Base-by-base conservation (phyloP, 2,113 vertebrate genomes). In the Hucho hucho region DNA sequence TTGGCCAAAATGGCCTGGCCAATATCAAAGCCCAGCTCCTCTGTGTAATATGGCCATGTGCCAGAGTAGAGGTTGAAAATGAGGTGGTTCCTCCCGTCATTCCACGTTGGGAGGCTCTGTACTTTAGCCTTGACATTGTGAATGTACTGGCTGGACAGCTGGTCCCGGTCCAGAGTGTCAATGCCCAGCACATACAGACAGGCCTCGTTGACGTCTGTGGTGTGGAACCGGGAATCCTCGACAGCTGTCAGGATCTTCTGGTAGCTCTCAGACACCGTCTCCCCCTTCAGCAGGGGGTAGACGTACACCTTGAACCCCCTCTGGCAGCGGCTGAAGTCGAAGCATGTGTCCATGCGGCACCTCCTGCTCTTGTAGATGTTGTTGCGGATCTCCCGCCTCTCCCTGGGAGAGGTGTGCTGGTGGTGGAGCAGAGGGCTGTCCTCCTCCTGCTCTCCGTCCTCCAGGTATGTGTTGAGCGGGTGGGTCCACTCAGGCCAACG, bases 341-440 rank as follows among this genome's bases (percentile, higher is more conserved):
- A 95, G 82, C 94, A 94, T 28, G 93, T 94, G 77, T 93, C 93
- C 94, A 94, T 94, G 75, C 93, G 92, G 83, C 94, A 94, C 71
- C 92, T 91, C 14, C 86, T 88, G 88, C 91, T 93, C 83, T 87
- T 92, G 88, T 91, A 93, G 82, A 94, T 90, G 87, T 91, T 91
- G 83, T 90, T 91, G 6, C 90, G 91, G 69, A 94, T 90, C 0
- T 92, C 90, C 4, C 93, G 90, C 0, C 92, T 87, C 29, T 93
- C 91, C 0, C 87, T 81, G 11, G 93, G 93, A 0, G 93, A 94
- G 14, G 90, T 89, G 86, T 93, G 92, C 87, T 90, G 90, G 83
- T 93, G 92, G 16, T 91, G 90, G 64, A 91, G 89, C 64, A 88
- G 88, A 18, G 90, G 89, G 65, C 79, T 90, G 76, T 93, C 91